These are phyloP conservation scores for Penaeus monodon DNA, from an alignment of 2,888 invertebrate species.

Conservation along the genomic window DNA sequence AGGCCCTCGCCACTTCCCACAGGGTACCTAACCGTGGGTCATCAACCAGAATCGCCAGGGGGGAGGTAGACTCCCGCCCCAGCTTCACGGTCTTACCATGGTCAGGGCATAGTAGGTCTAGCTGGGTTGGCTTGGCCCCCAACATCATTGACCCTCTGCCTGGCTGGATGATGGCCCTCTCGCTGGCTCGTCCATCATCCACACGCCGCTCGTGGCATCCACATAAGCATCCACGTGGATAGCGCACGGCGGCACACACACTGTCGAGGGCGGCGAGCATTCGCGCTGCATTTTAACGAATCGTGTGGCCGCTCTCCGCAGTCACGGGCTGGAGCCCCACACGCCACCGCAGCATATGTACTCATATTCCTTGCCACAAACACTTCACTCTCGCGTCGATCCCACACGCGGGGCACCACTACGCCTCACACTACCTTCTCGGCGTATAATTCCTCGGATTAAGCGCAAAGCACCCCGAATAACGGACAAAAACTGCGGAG, in stretches of 20 bases:
- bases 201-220: background rate
- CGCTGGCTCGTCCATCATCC: background rate
- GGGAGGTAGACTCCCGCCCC: background rate
- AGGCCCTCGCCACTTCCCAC: background rate
- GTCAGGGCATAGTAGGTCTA: background rate
- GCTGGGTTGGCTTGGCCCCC: conserved; percentile 1
- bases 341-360: conserved; percentile 5
- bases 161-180: background rate
- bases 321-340: background rate
- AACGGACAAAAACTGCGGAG: background rate
- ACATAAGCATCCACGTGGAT: background rate
- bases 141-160: conserved; percentile 15
- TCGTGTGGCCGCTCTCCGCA: too few species aligned
- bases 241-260: background rate
- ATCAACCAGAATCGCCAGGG: conserved; percentile 10
- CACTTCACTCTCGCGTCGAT: background rate
- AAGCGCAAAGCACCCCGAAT: background rate
- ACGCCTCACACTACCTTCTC: conserved; percentile 16
- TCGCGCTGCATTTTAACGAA: background rate
- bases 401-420: background rate
- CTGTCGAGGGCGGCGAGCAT: background rate
- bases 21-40: conserved; percentile 16
- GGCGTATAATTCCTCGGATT: background rate
- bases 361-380: background rate
- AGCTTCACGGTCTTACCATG: conserved; percentile 14